A percentile compares a stretch with the other conserved stretches of the same genome.
phyloP scores from a whole-genome alignment of 2,888 invertebrate genomes.

The Hyles lineata region DNA sequence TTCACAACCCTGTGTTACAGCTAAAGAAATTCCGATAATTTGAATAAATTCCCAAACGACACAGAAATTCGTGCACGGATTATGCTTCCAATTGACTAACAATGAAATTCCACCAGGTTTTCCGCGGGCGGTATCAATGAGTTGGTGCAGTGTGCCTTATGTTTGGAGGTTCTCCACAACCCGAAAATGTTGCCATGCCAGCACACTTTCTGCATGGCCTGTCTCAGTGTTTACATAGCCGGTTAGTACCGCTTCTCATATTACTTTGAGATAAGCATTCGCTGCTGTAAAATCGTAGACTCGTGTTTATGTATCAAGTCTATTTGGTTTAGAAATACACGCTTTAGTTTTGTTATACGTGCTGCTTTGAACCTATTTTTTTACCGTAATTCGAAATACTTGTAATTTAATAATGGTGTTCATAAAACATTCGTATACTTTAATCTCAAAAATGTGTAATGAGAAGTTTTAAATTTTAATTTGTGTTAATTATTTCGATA shows the following conservation, averaged over 20 bases:
- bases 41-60: no score
- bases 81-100: neutral
- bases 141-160: constrained; percentile 86
- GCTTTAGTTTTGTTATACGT: neutral
- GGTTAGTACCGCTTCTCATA: constrained; percentile 49
- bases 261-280: neutral
- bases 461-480: no score
- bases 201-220: constrained; percentile 87
- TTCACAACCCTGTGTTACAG: no score
- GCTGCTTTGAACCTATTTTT: no score
- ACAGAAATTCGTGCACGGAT: no score
- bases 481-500: no score
- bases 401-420: no score
- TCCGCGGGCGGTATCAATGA: constrained; percentile 84
- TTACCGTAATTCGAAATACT: no score
- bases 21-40: no score
- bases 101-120: constrained; percentile 42
- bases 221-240: constrained; percentile 80
- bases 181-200: constrained; percentile 88
- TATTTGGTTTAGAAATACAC: neutral
- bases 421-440: no score
- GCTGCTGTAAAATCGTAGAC: neutral
- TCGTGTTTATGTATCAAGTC: neutral
- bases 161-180: constrained; percentile 82
- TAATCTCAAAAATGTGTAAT: no score